A percentile compares a stretch with the other conserved stretches of the same genome.
phyloP scores from a whole-genome alignment of 1,140 invertebrate species.

The Brachionus sp. region DNA sequence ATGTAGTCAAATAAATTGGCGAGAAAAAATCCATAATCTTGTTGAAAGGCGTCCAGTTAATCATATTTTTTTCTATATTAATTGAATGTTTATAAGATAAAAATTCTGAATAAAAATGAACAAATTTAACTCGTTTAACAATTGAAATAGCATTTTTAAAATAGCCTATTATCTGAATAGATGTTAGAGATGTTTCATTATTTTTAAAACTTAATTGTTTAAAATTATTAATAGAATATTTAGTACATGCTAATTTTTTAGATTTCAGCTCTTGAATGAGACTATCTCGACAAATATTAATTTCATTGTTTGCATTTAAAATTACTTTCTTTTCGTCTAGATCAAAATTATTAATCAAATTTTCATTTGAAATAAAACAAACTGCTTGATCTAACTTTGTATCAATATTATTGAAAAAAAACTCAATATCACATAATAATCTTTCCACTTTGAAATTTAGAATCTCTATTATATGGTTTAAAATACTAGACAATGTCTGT shows the following conservation, averaged over 20 bases:
- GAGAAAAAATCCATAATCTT: not conserved
- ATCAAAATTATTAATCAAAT: not conserved
- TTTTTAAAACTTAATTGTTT: not conserved
- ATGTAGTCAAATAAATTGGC: not conserved
- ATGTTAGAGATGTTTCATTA: not conserved
- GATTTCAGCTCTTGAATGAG: not conserved
- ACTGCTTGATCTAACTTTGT: not conserved
- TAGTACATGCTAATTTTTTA: not conserved
- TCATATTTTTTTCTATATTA: not conserved
- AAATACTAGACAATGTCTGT: not conserved
- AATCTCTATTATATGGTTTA: not conserved
- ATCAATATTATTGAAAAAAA: not conserved
- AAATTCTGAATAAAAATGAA: not conserved
- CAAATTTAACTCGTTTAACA: slow-evolving; percentile 4
- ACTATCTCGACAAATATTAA: not conserved
- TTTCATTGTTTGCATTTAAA: not conserved
- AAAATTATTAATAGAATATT: not conserved
- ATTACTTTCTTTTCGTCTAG: not conserved
- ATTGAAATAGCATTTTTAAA: not conserved
- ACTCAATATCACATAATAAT: not conserved
- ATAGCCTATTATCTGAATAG: not conserved
- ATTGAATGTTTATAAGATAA: not conserved
- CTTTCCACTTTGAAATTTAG: not conserved
- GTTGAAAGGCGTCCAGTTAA: not conserved
- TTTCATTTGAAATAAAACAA: not conserved